phyloP scores from a whole-genome alignment of 2,797 vertebrate genomes.

The Hylomyscus alleni region DNA sequence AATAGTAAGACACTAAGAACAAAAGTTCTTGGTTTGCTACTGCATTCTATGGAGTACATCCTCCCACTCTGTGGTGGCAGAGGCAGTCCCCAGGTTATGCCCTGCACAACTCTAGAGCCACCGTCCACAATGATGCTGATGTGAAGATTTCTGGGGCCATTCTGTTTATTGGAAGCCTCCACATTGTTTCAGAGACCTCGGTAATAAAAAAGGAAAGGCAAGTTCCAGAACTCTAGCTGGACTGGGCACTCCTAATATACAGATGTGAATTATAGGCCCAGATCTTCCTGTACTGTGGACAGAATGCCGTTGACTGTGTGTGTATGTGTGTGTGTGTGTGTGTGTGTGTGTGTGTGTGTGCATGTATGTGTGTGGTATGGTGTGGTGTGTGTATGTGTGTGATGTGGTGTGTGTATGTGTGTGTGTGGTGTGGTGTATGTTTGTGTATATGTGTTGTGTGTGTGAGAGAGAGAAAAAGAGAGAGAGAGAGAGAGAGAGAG shows the following conservation, averaged over 20 bases:
- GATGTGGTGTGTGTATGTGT: no score
- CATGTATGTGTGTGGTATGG: background rate
- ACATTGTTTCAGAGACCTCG: background rate
- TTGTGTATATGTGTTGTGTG: background rate
- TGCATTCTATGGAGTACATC: background rate
- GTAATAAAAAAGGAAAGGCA: background rate
- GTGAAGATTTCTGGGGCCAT: fast-evolving
- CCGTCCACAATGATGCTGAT: background rate
- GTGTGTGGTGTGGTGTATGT: background rate
- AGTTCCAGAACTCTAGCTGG: background rate
- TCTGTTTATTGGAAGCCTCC: background rate
- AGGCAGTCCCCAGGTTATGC: background rate
- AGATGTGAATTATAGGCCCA: background rate
- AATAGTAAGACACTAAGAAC: background rate
- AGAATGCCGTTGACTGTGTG: background rate
- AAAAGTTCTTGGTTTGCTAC: background rate
- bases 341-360: background rate
- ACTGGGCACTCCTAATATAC: fast-evolving
- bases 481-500: no score
- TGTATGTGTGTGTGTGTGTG: no score
- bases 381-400: background rate
- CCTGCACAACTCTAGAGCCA: background rate
- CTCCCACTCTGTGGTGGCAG: background rate
- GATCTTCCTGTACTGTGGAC: background rate
- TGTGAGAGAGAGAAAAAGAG: background rate